Percentiles rank a stretch among this genome's conserved stretches.
Conservation (phyloP, 1,140 invertebrate genomes). For the Mya arenaria region DNA sequence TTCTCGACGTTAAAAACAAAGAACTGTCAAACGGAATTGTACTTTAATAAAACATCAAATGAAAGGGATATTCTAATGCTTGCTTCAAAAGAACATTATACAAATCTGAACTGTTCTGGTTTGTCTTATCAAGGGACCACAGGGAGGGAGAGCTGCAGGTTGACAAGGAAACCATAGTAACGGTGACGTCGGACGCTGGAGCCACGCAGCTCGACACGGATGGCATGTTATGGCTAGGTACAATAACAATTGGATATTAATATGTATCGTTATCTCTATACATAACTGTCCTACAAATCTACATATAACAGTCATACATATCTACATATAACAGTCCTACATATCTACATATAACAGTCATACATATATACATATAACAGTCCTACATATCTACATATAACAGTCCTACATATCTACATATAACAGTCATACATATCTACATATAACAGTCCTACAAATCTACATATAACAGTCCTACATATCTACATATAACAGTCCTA, state of each 20-base stretch:
- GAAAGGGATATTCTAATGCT: no score
- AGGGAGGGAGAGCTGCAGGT: slow-evolving; percentile 87
- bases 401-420: background rate
- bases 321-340: background rate
- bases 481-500: background rate
- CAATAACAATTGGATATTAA: background rate
- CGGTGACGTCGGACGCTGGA: slow-evolving; percentile 85
- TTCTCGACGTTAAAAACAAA: no score
- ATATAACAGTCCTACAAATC: background rate
- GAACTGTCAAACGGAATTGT: no score
- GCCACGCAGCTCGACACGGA: slow-evolving; percentile 88
- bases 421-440: background rate
- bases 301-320: background rate
- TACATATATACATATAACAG: background rate
- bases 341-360: background rate
- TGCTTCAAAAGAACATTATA: no score
- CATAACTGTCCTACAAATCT: background rate
- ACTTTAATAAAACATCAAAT: no score
- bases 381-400: background rate
- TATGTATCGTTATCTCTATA: background rate
- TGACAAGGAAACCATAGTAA: slow-evolving; percentile 85
- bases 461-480: background rate
- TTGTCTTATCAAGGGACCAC: no score
- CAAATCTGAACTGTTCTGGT: no score
- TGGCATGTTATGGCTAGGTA: slow-evolving; percentile 89